Percentiles rank a stretch among this genome's conserved stretches.
Evolutionary conservation across 1,140 invertebrate species (phyloP).

Genomic region (Hermatobates lingyangjiaoensis): DNA sequence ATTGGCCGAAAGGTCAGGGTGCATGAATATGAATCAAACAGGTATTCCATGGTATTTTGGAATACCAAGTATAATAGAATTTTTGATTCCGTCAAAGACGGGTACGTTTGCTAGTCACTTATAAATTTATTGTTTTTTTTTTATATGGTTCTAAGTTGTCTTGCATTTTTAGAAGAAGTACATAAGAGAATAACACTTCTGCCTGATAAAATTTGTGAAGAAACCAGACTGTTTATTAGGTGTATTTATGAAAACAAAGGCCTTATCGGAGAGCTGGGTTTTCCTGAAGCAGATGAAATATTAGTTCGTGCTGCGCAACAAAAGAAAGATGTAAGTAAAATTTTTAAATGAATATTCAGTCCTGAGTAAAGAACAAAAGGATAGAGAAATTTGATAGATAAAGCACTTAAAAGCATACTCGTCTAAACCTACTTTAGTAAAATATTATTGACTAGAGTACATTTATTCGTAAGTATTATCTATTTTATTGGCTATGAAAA

Average conservation of each 20-base stretch:
- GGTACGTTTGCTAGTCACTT: too few relatives aligned
- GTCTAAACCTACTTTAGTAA: too few relatives aligned
- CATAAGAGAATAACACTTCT: slow-evolving; percentile 58
- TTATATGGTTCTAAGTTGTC: neutral
- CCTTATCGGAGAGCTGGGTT: slow-evolving; percentile 44
- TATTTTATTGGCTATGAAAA: neutral
- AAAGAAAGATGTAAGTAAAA: slow-evolving; percentile 21
- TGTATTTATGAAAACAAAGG: slow-evolving; percentile 31
- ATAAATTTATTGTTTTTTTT: neutral
- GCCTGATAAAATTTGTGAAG: slow-evolving; percentile 43
- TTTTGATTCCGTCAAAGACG: too few relatives aligned
- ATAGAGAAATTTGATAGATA: too few relatives aligned
- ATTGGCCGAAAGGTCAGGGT: too few relatives aligned
- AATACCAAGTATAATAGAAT: too few relatives aligned
- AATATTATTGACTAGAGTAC: too few relatives aligned
- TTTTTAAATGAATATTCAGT: too few relatives aligned
- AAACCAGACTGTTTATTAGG: slow-evolving; percentile 41
- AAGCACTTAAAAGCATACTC: too few relatives aligned
- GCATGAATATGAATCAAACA: too few relatives aligned
- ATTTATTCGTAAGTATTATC: neutral
- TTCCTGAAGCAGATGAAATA: slow-evolving; percentile 61
- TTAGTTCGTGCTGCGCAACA: slow-evolving; percentile 51
- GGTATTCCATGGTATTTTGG: too few relatives aligned
- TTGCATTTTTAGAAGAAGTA: slow-evolving; percentile 32
- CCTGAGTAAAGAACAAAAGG: too few relatives aligned